Evolutionary conservation across 2,797 vertebrate genomes (phyloP).

Genomic region (Catharus ustulatus): DNA sequence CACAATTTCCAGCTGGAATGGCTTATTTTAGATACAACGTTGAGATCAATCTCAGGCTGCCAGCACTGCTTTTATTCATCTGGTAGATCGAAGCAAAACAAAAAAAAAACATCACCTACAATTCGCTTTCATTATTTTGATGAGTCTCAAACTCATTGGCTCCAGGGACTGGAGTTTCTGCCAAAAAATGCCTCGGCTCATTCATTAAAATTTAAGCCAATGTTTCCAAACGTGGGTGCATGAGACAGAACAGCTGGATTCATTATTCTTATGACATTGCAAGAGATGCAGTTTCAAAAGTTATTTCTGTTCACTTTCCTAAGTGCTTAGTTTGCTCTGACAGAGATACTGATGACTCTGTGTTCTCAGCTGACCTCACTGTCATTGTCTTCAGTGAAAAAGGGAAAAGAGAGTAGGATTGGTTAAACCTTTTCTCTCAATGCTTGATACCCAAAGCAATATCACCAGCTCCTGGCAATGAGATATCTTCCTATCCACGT

Average conservation of each 20-base stretch:
- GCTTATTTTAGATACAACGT: slow-evolving; percentile 28
- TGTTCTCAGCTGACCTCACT: background rate
- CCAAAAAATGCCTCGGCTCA: background rate
- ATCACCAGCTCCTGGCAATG: background rate
- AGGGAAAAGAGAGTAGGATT: background rate
- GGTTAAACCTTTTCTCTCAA: background rate
- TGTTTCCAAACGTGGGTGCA: background rate
- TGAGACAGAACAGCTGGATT: slow-evolving; percentile 48
- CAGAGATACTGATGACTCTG: background rate
- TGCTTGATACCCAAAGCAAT: background rate
- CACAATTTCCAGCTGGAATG: slow-evolving; percentile 51
- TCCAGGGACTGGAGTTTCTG: slow-evolving; percentile 29
- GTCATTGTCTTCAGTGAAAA: background rate
- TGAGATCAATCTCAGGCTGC: slow-evolving; percentile 41
- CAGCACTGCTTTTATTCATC: slow-evolving; percentile 47
- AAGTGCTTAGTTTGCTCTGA: slow-evolving; percentile 1
- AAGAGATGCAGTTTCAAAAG: background rate
- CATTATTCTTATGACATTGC: background rate
- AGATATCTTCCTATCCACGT: background rate
- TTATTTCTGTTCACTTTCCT: background rate
- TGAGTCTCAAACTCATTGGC: slow-evolving; percentile 32
- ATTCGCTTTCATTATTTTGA: slow-evolving; percentile 39
- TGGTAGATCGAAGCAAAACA: slow-evolving; percentile 26
- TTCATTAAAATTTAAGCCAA: slow-evolving; percentile 28
- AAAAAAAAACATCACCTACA: slow-evolving; percentile 23